phyloP scores from a whole-genome alignment of 1,140 invertebrate species.

The Cataglyphis hispanica region DNA sequence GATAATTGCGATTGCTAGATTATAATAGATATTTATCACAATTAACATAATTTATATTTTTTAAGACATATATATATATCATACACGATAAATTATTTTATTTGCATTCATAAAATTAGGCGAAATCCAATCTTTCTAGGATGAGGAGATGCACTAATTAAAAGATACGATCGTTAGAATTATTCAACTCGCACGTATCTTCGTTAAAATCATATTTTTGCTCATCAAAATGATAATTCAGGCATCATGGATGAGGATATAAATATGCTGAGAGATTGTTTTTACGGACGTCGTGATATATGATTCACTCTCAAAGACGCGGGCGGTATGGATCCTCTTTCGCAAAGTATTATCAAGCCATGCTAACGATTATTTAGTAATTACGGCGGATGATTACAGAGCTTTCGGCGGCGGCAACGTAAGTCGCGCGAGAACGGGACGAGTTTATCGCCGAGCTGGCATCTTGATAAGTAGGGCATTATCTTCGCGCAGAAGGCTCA shows the following conservation, averaged over 20 bases:
- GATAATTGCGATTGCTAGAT: conserved; percentile 1
- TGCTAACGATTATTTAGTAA: conserved; percentile 50
- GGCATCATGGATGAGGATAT: conserved; percentile 15
- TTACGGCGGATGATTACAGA: conserved; percentile 52
- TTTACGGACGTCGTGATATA: neutral
- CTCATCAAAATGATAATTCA: conserved; percentile 46
- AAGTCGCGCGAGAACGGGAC: conserved; percentile 31
- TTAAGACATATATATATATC: too few species aligned
- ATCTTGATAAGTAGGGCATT: conserved; percentile 64
- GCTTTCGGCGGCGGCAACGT: conserved; percentile 32
- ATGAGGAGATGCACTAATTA: conserved; percentile 4
- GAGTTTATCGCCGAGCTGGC: conserved; percentile 56
- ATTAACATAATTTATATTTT: neutral
- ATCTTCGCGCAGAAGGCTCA: conserved; percentile 45
- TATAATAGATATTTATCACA: conserved; percentile 1
- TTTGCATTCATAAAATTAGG: neutral
- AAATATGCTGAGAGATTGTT: neutral
- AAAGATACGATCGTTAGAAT: conserved; percentile 33
- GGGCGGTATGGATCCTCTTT: neutral
- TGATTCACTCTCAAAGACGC: neutral
- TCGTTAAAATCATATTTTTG: neutral
- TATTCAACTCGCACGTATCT: neutral
- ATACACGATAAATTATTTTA: too few species aligned
- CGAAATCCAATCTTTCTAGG: neutral
- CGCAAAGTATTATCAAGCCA: conserved; percentile 14